phyloP scores from a whole-genome alignment of 2,797 vertebrate genomes.

The Masticophis lateralis region DNA sequence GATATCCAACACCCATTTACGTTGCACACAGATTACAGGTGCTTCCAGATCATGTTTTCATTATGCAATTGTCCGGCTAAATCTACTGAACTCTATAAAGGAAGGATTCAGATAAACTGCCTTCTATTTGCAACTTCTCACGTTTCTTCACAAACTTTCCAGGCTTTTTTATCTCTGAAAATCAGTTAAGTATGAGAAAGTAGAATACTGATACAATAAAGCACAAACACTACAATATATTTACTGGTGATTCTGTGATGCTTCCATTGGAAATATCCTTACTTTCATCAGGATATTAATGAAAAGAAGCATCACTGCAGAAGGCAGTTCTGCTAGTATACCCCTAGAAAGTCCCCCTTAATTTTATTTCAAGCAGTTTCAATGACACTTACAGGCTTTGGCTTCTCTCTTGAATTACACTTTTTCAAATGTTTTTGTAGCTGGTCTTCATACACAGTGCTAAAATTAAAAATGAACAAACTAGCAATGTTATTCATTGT shows the following conservation, averaged over 20 bases:
- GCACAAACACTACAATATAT: neutral
- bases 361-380: neutral
- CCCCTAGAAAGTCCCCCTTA: neutral
- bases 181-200: neutral
- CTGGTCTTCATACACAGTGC: conserved; percentile 89
- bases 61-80: neutral
- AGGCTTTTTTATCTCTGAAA: neutral
- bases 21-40: neutral
- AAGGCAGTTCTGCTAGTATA: neutral
- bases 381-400: conserved; percentile 83
- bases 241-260: neutral
- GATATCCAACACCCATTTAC: neutral
- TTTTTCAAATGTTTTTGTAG: conserved; percentile 92
- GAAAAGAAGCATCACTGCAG: neutral
- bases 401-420: conserved; percentile 91
- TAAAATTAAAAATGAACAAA: conserved; percentile 64
- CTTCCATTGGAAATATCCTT: neutral
- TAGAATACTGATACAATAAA: neutral
- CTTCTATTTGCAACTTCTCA: neutral
- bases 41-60: neutral
- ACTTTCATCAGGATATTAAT: neutral
- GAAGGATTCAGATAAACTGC: neutral
- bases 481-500: neutral
- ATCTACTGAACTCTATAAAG: neutral
- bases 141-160: neutral